Percentiles rank a stretch among this genome's conserved stretches.
Conservation (phyloP, 2,888 invertebrate species). For the Crossocerus cetratus region DNA sequence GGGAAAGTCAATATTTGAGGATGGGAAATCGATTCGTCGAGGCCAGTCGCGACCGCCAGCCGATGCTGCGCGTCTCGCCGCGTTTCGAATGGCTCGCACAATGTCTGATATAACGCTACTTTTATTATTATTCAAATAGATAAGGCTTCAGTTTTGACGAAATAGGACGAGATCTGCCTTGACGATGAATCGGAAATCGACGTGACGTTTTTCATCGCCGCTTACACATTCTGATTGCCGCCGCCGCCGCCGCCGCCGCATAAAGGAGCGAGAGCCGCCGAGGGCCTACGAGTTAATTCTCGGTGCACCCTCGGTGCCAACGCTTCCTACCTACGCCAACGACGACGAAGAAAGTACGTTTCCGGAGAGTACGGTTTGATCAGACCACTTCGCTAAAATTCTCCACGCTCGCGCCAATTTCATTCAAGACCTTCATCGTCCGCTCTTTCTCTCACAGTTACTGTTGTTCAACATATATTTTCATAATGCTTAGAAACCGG, state of each 20-base stretch:
- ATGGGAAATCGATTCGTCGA: conserved; percentile 27
- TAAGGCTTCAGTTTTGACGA: conserved; percentile 70
- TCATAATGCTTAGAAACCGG: not conserved
- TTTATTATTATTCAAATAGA: conserved; percentile 71
- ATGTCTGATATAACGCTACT: conserved; percentile 68
- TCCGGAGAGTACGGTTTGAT: conserved; percentile 3
- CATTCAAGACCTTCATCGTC: not conserved
- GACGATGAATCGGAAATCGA: conserved; percentile 56
- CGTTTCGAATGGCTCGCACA: conserved; percentile 61
- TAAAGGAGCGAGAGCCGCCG: not conserved
- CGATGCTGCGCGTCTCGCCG: conserved; percentile 43
- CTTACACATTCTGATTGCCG: not conserved
- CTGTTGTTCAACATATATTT: conserved; percentile 4
- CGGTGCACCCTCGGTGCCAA: no score
- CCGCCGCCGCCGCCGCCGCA: no score
- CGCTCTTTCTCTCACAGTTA: conserved; percentile 1
- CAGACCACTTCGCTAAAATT: not conserved
- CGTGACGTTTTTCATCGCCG: conserved; percentile 17
- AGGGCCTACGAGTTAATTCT: not conserved
- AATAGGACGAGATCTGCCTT: conserved; percentile 68
- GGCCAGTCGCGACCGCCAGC: conserved; percentile 16
- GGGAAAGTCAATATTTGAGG: not conserved
- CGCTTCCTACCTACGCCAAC: no score
- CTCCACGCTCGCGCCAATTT: not conserved
- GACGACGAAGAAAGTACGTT: conserved; percentile 6